phyloP scores from a whole-genome alignment of 2,797 vertebrate genomes.

The Bryconaethiops microstoma region DNA sequence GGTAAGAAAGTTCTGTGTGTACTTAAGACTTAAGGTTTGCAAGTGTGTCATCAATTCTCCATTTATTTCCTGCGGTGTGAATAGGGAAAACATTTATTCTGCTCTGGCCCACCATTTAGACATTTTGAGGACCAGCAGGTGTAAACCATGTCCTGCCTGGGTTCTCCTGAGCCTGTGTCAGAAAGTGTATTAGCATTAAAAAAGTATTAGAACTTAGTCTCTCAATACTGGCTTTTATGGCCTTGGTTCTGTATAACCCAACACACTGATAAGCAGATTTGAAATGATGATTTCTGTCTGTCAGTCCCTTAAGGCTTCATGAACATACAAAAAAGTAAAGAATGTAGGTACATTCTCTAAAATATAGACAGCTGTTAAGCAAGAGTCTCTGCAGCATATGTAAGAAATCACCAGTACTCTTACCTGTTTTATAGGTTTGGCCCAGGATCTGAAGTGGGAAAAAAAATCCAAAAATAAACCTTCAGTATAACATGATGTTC shows the following conservation, averaged over 20 bases:
- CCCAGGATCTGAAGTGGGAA: not conserved
- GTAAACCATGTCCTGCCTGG: not conserved
- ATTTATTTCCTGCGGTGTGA: too few relatives aligned
- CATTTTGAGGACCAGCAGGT: not conserved
- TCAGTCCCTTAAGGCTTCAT: not conserved
- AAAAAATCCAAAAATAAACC: not conserved
- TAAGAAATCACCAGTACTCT: not conserved
- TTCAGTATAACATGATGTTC: not conserved
- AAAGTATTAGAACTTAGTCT: not conserved
- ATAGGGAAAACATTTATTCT: not conserved
- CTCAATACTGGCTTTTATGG: not conserved
- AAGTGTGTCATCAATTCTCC: not conserved
- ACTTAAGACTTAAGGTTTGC: not conserved
- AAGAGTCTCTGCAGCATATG: not conserved
- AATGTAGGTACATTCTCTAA: not conserved
- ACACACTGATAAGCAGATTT: not conserved
- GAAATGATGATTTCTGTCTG: not conserved
- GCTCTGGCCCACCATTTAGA: not conserved
- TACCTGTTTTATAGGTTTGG: not conserved
- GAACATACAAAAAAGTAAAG: not conserved
- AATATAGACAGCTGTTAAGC: not conserved
- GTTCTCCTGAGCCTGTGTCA: not conserved
- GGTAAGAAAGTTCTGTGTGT: too few relatives aligned
- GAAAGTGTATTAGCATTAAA: not conserved
- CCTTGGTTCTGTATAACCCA: not conserved